Evolutionary conservation across 2,113 vertebrate species (phyloP).

Genomic region (Mirounga angustirostris): DNA sequence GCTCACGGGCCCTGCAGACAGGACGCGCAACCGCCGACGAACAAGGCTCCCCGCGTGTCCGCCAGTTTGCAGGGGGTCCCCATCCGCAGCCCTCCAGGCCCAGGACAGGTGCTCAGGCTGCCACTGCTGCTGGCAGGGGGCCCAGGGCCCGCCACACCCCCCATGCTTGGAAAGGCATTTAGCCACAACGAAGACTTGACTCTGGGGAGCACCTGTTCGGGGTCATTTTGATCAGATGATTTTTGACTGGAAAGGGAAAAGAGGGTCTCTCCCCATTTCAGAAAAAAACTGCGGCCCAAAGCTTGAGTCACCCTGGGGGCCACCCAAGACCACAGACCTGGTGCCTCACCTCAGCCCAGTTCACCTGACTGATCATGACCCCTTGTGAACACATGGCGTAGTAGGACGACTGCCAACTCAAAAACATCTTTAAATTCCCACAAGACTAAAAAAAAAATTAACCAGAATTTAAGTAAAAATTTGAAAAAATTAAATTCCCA

Average conservation of each 20-base stretch:
- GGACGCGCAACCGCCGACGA: background rate
- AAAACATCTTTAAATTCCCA: background rate
- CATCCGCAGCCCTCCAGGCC: background rate
- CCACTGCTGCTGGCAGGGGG: background rate
- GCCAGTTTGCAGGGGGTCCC: background rate
- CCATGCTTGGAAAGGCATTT: background rate
- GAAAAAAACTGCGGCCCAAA: background rate
- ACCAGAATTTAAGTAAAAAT: background rate
- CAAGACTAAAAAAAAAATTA: background rate
- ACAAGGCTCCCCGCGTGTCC: background rate
- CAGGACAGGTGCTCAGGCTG: too few species aligned
- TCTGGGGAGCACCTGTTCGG: background rate
- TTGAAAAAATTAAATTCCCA: background rate
- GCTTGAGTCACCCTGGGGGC: background rate
- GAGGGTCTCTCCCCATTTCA: background rate
- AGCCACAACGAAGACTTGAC: background rate
- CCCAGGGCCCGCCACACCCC: background rate
- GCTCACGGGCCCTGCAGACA: background rate
- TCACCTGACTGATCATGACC: background rate
- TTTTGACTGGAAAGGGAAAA: background rate
- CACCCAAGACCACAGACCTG: background rate
- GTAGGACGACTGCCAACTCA: too few species aligned
- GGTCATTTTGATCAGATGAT: background rate
- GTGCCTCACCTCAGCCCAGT: fast-evolving
- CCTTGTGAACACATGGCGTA: fast-evolving